Evolutionary conservation across 2,113 vertebrate species (phyloP).

Genomic region (Hyperopisus bebe): DNA sequence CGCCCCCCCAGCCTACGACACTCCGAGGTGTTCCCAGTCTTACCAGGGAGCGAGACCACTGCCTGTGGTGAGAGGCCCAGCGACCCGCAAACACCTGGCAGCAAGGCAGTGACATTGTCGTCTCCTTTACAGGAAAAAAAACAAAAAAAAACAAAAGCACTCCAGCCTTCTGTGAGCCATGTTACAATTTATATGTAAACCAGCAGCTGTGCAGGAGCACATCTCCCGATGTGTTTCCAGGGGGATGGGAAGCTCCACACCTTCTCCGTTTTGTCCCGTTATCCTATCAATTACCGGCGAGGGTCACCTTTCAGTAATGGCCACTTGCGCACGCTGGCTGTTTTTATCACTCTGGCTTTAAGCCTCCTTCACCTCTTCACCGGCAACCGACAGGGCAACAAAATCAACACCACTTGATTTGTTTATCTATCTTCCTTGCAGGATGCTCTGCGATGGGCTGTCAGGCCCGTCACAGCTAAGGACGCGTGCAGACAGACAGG

Average conservation of each 20-base stretch:
- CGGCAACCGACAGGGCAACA: slow-evolving; percentile 4
- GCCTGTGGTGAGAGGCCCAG: background rate
- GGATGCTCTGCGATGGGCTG: background rate
- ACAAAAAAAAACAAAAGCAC: background rate
- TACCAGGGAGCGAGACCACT: background rate
- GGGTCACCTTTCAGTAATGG: slow-evolving; percentile 21
- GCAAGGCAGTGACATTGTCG: background rate
- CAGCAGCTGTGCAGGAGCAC: background rate
- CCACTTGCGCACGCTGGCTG: background rate
- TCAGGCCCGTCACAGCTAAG: background rate
- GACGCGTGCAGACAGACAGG: background rate
- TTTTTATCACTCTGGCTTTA: background rate
- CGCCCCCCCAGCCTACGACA: background rate
- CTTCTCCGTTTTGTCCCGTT: background rate
- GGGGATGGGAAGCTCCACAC: background rate
- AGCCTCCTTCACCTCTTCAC: background rate
- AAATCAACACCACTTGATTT: background rate
- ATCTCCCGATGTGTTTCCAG: background rate
- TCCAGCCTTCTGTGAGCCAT: background rate
- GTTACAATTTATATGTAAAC: slow-evolving; percentile 12
- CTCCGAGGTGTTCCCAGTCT: background rate
- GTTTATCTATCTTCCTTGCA: slow-evolving; percentile 6
- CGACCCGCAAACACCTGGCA: background rate
- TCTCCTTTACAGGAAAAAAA: background rate
- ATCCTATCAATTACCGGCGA: slow-evolving; percentile 18